Conservation (phyloP, 2,888 invertebrate species). For the Aquatica leii region DNA sequence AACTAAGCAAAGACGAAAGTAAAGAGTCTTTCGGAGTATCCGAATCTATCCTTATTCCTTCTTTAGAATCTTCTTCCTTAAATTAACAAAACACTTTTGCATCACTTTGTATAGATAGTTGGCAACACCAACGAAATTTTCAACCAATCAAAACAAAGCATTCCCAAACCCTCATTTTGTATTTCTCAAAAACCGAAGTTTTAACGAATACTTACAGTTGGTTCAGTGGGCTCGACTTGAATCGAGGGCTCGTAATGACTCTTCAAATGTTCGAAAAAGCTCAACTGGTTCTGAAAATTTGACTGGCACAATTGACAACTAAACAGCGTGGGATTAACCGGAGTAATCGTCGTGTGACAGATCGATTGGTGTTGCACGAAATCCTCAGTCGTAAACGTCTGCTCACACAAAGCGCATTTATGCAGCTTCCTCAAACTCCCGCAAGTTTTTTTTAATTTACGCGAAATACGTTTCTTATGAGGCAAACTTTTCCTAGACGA, state of each 20-base stretch:
- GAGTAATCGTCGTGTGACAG: constrained; percentile 56
- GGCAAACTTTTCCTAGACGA: constrained; percentile 75
- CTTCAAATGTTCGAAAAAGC: constrained; percentile 87
- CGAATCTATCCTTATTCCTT: constrained; percentile 25
- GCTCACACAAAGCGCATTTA: constrained; percentile 62
- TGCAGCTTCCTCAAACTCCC: constrained; percentile 51
- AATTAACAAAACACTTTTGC: constrained; percentile 6
- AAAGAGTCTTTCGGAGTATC: constrained; percentile 46
- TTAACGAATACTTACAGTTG: constrained; percentile 26
- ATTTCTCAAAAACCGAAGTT: neutral
- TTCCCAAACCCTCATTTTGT: too few relatives aligned
- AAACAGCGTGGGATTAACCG: constrained; percentile 64
- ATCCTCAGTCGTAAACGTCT: constrained; percentile 59
- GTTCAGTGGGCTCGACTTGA: constrained; percentile 29
- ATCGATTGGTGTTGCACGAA: constrained; percentile 64
- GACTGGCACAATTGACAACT: constrained; percentile 84
- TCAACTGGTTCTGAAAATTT: constrained; percentile 77
- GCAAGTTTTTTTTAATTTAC: constrained; percentile 72
- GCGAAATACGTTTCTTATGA: constrained; percentile 85
- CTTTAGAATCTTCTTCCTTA: constrained; percentile 27
- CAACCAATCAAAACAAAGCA: too few relatives aligned
- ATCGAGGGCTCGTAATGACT: constrained; percentile 75
- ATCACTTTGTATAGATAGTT: too few relatives aligned
- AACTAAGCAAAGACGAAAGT: constrained; percentile 52
- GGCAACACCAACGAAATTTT: too few relatives aligned